Evolutionary conservation across 2,888 invertebrate species (phyloP), one percentile per base, ranked within the genome.

Genomic region (Oscheius sp.): DNA sequence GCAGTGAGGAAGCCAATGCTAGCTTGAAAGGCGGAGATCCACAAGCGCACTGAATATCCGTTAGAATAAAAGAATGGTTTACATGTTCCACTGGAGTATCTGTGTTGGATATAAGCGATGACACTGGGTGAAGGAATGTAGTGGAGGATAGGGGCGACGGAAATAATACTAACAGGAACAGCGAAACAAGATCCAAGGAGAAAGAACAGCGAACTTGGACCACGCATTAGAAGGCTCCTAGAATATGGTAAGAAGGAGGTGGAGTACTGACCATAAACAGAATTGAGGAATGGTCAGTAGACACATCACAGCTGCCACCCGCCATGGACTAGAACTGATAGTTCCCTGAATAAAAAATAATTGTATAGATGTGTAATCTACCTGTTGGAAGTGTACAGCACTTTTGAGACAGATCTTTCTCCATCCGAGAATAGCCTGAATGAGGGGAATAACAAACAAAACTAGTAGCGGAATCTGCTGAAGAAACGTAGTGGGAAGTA

Each of bases 111-210:
- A 33, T 78, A 80, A 22, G 68, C 71, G n/a, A 63, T 65, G 33
- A 78, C 72, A 41, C 72, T 71, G 12, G 80, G 78, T 0, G 76
- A 78, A 1, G 78, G 78, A 24, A 80, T 72, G 65, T 80, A 78
- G 45, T 80, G 80, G 28, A 80, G 70, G 44, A 80, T 78, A 14
- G 72, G 72, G 5, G 75, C 69, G 1, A 73, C 68, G 5, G 80
- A 73, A 2, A 73, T 30, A 2, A 73, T 51, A 9, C 72, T 71
- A 8, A 74, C 61, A 5, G 75, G 32, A 8, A 80, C 64, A 9
- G 80, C 71, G 26, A 73, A 32, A 8, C 72, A 73, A 28, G 71
- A 65, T 14, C 79, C 77, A 24, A 69, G 30, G 63, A 72, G 74
- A 50, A 71, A 76, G 51, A 72, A 72, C 8, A 76, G 51, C 14